These are phyloP conservation scores for Enteromius unitaeniatus DNA, from an alignment of 2,797 vertebrate genomes.

Conservation along the genomic window DNA sequence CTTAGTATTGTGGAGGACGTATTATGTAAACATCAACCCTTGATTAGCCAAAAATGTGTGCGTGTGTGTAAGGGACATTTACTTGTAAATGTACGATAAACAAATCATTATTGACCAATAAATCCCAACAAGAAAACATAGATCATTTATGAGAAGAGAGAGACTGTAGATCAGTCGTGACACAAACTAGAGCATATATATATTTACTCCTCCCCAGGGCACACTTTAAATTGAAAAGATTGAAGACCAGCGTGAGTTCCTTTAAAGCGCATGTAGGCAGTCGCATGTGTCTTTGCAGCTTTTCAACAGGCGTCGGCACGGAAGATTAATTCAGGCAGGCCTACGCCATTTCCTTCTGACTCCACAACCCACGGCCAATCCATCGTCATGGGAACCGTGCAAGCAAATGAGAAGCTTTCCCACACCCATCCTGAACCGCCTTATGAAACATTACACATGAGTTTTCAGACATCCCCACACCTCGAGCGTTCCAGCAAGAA, in stretches of 20 bases:
- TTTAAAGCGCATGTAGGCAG: conserved; percentile 33
- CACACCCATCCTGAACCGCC: conserved; percentile 19
- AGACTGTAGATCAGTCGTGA: not conserved
- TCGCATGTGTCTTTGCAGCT: conserved; percentile 2
- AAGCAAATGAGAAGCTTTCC: conserved; percentile 9
- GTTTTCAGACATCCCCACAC: not conserved
- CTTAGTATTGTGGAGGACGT: too few relatives aligned
- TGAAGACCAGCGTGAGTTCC: not conserved
- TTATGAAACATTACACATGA: conserved; percentile 5
- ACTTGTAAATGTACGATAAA: not conserved
- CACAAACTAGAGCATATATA: not conserved
- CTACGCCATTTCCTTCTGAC: conserved; percentile 10
- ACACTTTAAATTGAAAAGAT: conserved; percentile 4
- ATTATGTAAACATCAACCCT: too few relatives aligned
- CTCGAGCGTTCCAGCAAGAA: not conserved
- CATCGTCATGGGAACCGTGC: conserved; percentile 28
- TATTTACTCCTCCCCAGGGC: conserved; percentile 1
- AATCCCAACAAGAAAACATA: not conserved
- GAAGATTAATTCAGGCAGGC: conserved; percentile 48
- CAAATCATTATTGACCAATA: not conserved
- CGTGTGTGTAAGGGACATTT: not conserved
- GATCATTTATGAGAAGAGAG: not conserved
- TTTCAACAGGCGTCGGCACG: conserved; percentile 21
- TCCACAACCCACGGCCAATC: not conserved
- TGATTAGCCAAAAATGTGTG: too few relatives aligned